Conservation (phyloP, 2,888 invertebrate species). For the Spialia ferax region DNA sequence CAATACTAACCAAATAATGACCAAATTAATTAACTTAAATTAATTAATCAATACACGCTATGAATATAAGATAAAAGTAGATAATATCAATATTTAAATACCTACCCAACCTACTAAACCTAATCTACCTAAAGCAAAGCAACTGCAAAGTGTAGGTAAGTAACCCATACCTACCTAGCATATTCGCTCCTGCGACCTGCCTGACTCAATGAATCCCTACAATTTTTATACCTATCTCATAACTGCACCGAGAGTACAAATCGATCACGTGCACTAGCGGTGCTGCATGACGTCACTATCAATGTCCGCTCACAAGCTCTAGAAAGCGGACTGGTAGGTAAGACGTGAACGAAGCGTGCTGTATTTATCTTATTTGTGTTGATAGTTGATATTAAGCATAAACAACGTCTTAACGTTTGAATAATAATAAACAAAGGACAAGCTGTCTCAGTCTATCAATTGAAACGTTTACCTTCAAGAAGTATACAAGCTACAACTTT, state of each 20-base stretch:
- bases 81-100: too few species aligned
- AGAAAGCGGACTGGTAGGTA: conserved; percentile 19
- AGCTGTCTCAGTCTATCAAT: neutral
- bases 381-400: conserved; percentile 47
- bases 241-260: conserved; percentile 44
- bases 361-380: conserved; percentile 47
- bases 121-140: too few species aligned
- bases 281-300: conserved; percentile 42
- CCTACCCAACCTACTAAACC: too few species aligned
- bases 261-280: conserved; percentile 45
- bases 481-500: neutral
- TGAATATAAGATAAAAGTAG: too few species aligned
- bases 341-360: conserved; percentile 49
- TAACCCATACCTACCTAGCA: conserved; percentile 48
- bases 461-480: neutral
- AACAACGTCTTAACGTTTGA: conserved; percentile 40
- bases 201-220: neutral
- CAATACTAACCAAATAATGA: too few species aligned
- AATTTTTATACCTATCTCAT: neutral
- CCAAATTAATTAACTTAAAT: too few species aligned
- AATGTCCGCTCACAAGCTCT: neutral
- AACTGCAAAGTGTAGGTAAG: too few species aligned
- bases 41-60: too few species aligned
- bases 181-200: conserved; percentile 50
- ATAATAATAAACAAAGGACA: conserved; percentile 34